Conservation (phyloP, 1,140 invertebrate genomes). For the Doryteuthis pealeii region DNA sequence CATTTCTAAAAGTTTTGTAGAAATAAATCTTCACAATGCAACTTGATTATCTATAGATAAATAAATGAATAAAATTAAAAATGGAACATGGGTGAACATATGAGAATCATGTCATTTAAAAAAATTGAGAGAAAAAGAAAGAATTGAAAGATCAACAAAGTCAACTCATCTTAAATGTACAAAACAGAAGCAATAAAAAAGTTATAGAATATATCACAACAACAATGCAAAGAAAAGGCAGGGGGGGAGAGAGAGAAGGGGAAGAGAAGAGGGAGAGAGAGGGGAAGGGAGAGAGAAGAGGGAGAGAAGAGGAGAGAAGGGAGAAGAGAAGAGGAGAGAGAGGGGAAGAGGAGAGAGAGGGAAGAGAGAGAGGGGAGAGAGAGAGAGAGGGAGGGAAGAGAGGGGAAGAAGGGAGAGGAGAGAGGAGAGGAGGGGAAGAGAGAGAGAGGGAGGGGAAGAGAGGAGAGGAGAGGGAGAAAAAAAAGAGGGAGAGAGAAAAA, state of each 20-base stretch:
- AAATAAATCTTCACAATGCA: no score
- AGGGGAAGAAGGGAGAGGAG: not conserved
- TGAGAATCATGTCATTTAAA: no score
- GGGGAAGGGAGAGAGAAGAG: not conserved
- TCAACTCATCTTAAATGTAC: no score
- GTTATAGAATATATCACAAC: not conserved
- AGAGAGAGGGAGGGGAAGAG: not conserved
- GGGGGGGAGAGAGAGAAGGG: not conserved
- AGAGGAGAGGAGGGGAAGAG: not conserved
- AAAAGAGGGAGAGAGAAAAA: slow-evolving; percentile 11
- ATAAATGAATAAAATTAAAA: no score
- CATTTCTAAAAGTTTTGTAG: no score
- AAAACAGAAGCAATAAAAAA: no score
- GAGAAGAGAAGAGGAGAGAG: slow-evolving; percentile 37
- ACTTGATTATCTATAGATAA: no score
- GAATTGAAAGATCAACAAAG: no score
- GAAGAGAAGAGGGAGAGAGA: no score
- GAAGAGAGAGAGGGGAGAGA: slow-evolving; percentile 15
- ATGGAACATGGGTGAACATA: no score
- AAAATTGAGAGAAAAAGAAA: no score
- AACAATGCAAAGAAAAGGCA: not conserved
- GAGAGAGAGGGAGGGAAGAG: not conserved
- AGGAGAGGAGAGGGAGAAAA: slow-evolving; percentile 15
- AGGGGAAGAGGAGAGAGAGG: slow-evolving; percentile 28
- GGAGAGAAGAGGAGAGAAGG: slow-evolving; percentile 34